Evolutionary conservation across 2,888 invertebrate genomes (phyloP).

Genomic region (Agrochola circellaris): DNA sequence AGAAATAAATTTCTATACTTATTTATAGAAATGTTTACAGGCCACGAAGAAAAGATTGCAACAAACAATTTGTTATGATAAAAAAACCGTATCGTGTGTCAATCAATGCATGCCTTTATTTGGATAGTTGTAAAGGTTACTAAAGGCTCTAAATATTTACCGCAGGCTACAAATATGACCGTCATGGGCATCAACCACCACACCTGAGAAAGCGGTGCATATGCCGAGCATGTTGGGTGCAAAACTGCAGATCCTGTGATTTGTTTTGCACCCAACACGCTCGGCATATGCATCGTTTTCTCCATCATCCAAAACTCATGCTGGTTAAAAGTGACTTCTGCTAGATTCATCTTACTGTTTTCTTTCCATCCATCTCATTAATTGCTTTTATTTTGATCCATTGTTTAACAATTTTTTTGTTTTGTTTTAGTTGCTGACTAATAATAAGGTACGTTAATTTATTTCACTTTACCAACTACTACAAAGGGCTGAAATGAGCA

Average conservation of each 20-base stretch:
- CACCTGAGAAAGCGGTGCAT: background rate
- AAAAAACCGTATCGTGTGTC: constrained; percentile 11
- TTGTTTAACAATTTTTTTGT: constrained; percentile 45
- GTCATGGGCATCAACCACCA: background rate
- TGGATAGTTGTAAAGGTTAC: background rate
- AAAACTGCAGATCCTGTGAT: background rate
- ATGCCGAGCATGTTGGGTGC: no score
- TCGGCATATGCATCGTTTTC: no score
- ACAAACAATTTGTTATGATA: constrained; percentile 16
- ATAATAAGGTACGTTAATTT: constrained; percentile 56
- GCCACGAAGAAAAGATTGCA: background rate
- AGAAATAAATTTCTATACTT: constrained; percentile 13
- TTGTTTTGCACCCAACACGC: no score
- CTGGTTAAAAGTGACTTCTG: background rate
- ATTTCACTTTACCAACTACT: background rate
- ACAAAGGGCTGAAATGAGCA: constrained; percentile 16
- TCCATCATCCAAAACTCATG: background rate
- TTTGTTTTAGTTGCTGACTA: constrained; percentile 61
- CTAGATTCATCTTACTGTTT: background rate
- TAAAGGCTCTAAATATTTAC: background rate
- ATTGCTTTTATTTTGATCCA: constrained; percentile 6
- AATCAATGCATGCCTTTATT: constrained; percentile 3
- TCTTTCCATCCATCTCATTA: background rate
- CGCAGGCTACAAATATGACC: background rate
- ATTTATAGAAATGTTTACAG: constrained; percentile 33